phyloP scores from a whole-genome alignment of 2,113 vertebrate genomes.

The Pseudois nayaur region DNA sequence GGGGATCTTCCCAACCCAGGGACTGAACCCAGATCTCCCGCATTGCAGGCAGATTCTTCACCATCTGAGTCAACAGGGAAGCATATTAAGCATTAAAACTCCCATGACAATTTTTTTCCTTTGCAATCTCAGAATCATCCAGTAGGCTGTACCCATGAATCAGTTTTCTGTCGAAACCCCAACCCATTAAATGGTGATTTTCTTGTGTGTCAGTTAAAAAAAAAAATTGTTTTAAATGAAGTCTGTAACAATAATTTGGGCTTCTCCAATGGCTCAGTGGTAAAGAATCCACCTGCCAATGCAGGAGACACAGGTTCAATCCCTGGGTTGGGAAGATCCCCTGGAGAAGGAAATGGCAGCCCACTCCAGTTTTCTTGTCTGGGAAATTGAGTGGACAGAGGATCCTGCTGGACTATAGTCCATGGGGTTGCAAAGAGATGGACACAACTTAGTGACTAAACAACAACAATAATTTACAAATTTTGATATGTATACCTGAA shows the following conservation, averaged over 20 bases:
- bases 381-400: not conserved
- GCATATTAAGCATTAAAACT: not conserved
- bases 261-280: not conserved
- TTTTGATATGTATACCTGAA: not conserved
- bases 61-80: not conserved
- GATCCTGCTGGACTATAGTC: not conserved
- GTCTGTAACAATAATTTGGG: not conserved
- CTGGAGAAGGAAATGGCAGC: not conserved
- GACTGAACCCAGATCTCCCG: not conserved
- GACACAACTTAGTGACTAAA: not conserved
- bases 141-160: slow-evolving; percentile 77
- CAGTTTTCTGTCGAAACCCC: slow-evolving; percentile 40
- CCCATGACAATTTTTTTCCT: not conserved
- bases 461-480: not conserved
- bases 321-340: not conserved
- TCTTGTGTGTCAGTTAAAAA: not conserved
- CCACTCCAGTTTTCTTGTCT: not conserved
- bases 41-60: not conserved
- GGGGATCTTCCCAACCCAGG: not conserved
- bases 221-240: not conserved
- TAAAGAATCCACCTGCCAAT: not conserved
- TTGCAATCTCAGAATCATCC: slow-evolving; percentile 73
- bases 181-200: not conserved
- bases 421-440: not conserved
- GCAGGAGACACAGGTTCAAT: not conserved